phyloP scores from a whole-genome alignment of 2,797 vertebrate species.

The Vultur gryphus region DNA sequence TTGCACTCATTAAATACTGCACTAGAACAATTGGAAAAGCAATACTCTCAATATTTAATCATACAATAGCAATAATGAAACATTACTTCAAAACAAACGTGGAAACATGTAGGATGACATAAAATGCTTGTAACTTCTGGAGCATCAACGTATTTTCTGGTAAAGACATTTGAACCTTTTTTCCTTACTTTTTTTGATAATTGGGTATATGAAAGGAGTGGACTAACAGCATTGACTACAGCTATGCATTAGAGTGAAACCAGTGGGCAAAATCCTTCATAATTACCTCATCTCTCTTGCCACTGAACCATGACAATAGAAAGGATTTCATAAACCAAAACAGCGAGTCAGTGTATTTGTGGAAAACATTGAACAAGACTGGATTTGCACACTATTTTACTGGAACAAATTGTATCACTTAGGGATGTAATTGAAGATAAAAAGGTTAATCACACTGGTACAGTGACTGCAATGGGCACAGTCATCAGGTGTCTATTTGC shows the following conservation, averaged over 20 bases:
- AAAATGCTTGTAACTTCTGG: conserved; percentile 50
- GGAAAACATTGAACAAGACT: conserved; percentile 13
- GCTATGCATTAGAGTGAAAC: not conserved
- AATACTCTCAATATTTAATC: conserved; percentile 84
- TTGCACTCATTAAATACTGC: conserved; percentile 81
- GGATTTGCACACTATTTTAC: conserved; percentile 32
- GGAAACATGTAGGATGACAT: conserved; percentile 47
- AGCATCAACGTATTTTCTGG: not conserved
- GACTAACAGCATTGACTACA: not conserved
- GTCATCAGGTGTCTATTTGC: not conserved
- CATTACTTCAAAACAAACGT: conserved; percentile 74
- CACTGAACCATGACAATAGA: not conserved
- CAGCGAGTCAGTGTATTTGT: not conserved
- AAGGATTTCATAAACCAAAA: not conserved
- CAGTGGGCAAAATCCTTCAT: not conserved
- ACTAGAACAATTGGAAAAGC: conserved; percentile 81
- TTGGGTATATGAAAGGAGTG: not conserved
- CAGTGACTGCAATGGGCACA: not conserved
- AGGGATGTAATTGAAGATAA: conserved; percentile 23
- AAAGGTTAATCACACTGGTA: not conserved
- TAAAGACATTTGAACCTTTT: not conserved
- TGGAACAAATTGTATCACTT: conserved; percentile 32
- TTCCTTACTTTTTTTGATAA: not conserved
- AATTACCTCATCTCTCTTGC: conserved; percentile 9
- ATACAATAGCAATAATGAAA: conserved; percentile 75